Conservation (phyloP, 2,113 vertebrate genomes). For the Calyptomena viridis region DNA sequence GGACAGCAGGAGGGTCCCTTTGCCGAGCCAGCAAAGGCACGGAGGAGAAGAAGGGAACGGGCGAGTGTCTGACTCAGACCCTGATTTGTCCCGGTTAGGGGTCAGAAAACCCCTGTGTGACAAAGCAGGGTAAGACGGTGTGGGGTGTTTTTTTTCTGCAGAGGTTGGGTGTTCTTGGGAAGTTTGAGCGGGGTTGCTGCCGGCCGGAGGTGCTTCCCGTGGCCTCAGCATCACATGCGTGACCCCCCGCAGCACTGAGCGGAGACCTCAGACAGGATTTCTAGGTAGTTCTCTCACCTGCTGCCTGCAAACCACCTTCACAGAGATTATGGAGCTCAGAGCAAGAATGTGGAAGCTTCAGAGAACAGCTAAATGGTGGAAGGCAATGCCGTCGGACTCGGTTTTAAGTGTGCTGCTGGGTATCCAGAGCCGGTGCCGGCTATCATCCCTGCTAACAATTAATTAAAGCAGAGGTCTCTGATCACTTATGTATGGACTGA, state of each 20-base stretch:
- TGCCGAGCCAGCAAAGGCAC: background rate
- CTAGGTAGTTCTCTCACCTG: background rate
- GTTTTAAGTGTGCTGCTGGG: too few species aligned
- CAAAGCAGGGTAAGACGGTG: accelerated
- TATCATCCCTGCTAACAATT: accelerated
- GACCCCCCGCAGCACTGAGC: background rate
- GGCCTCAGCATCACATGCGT: background rate
- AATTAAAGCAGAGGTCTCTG: too few species aligned
- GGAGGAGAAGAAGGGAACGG: background rate
- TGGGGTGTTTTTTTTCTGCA: too few species aligned
- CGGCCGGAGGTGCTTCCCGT: accelerated
- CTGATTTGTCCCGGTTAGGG: background rate
- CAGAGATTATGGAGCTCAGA: background rate
- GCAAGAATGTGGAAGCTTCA: background rate
- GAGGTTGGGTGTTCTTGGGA: accelerated
- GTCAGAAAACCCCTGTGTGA: background rate
- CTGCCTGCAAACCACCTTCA: too few species aligned
- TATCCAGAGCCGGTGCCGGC: background rate
- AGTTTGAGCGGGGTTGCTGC: background rate
- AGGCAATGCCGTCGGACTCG: accelerated
- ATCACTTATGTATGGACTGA: background rate
- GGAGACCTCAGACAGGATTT: background rate
- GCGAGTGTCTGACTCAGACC: background rate
- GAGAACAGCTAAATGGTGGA: background rate
- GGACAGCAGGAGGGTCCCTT: accelerated